A percentile compares a stretch with the other conserved stretches of the same genome.
Conservation (phyloP, 2,888 invertebrate genomes). For the Myopa tessellatipennis region DNA sequence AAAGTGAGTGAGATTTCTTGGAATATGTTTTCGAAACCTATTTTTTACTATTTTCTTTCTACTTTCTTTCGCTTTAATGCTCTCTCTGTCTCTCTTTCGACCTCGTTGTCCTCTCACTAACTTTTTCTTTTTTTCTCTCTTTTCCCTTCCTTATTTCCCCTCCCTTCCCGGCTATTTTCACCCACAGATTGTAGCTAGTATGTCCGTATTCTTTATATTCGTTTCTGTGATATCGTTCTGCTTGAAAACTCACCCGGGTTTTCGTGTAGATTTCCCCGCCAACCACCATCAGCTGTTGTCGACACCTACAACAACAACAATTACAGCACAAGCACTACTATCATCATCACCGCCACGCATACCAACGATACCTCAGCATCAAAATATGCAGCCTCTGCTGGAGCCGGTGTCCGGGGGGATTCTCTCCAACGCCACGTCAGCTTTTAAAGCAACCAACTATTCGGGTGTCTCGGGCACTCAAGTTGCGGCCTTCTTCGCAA, state of each 20-base stretch:
- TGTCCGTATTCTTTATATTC: conserved; percentile 96
- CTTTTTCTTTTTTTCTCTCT: not conserved
- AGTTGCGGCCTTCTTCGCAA: conserved; percentile 47
- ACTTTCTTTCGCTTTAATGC: no score
- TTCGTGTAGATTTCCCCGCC: conserved; percentile 73
- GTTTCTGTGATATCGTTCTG: conserved; percentile 96
- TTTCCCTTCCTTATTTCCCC: not conserved
- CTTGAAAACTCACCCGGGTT: conserved; percentile 93
- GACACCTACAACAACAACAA: conserved; percentile 34
- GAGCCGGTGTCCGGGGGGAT: conserved; percentile 15
- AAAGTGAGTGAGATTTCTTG: conserved; percentile 74
- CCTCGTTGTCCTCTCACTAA: not conserved
- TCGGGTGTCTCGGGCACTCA: conserved; percentile 53
- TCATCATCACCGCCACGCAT: conserved; percentile 47
- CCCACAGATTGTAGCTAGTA: conserved; percentile 86
- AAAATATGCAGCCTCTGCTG: conserved; percentile 48
- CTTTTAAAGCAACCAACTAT: conserved; percentile 61
- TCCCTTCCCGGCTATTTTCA: not conserved
- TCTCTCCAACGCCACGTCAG: conserved; percentile 51
- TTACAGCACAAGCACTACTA: conserved; percentile 48
- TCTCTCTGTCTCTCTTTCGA: not conserved
- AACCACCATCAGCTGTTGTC: conserved; percentile 39
- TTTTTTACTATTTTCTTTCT: no score
- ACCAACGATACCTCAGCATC: conserved; percentile 57
- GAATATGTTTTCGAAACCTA: no score